These are phyloP conservation scores for Drosophila paucipuncta DNA, from an alignment of 2,888 invertebrate species.

Conservation along the genomic window DNA sequence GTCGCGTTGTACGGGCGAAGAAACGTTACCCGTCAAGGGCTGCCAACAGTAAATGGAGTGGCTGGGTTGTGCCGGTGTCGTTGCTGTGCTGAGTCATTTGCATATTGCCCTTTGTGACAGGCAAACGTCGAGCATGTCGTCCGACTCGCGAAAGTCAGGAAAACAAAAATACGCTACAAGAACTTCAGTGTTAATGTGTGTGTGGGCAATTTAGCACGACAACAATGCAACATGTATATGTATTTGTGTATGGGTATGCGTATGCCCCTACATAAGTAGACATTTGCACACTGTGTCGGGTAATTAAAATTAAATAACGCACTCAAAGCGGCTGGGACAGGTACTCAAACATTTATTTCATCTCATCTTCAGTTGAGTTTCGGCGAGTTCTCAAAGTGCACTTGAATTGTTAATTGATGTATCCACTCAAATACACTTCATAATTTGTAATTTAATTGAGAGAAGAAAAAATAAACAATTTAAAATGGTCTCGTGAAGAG, in stretches of 20 bases:
- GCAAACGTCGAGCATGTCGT: constrained; percentile 39
- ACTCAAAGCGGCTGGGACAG: background rate
- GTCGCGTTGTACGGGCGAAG: constrained; percentile 39
- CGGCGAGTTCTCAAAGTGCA: background rate
- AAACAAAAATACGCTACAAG: background rate
- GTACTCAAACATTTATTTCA: background rate
- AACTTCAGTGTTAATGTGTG: constrained; percentile 1
- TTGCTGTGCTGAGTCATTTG: constrained; percentile 51
- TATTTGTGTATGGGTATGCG: background rate
- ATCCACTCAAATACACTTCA: background rate
- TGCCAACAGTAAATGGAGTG: background rate
- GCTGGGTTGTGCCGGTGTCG: background rate
- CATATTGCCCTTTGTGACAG: constrained; percentile 68
- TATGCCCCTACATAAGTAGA: constrained; percentile 12
- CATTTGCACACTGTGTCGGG: constrained; percentile 2
- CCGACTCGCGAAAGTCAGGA: constrained; percentile 31
- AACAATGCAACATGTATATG: constrained; percentile 51
- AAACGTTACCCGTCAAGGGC: constrained; percentile 17
- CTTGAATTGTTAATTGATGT: background rate
- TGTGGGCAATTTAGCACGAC: constrained; percentile 59
- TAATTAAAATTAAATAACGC: constrained; percentile 46
- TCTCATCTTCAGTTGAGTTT: constrained; percentile 4
- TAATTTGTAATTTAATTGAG: background rate
- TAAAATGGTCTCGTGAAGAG: background rate
- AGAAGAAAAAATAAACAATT: background rate